Evolutionary conservation across 2,797 vertebrate genomes (phyloP), one percentile per base, ranked within the genome.

Genomic region (Neostethus bicornis): DNA sequence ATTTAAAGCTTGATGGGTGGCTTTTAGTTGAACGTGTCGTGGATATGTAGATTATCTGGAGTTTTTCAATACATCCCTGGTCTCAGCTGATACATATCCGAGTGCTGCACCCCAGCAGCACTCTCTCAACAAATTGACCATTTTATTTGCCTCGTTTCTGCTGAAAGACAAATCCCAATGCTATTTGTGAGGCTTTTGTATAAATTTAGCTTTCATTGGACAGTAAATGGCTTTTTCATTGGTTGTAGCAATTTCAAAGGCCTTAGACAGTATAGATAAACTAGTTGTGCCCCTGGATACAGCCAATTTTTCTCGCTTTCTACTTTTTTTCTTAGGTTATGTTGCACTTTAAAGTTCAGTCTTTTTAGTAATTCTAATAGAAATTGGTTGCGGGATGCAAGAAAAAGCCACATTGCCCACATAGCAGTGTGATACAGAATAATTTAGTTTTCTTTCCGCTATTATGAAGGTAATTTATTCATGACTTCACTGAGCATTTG

Each of bases 201-300:
- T 72, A 51, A 28, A 61, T 45, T 76, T 57, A 8, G 51, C 65
- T 73, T 66, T 59, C 45, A 68, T 61, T 72, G 61, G 61, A 79
- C 70, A 77, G 57, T 70, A 80, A 85, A 83, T 86, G 56, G 70
- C 61, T 79, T 85, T 86, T 82, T 81, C 72, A 69, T 58, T 64
- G 63, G 58, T 57, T 21, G 21, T 26, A 24, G 52, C 51, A 75
- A 81, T 81, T 73, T 73, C 43, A 52, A 51, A 59, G 39, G 34
- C 55, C 42, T 52, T 38, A 26, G 21, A 63, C 47, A 61, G 66
- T n/a, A n/a, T 34, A 56, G 51, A 83, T 64, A 72, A 77, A 71
- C 62, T 52, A 31, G 46, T 23, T 8, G 2, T 17, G 38, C 10
- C 8, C 45, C 35, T 39, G 28, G 29, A 73, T 51, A 21, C 66